These are phyloP conservation scores for Lagenorhynchus albirostris DNA, from an alignment of 2,113 vertebrate genomes.

Conservation along the genomic window DNA sequence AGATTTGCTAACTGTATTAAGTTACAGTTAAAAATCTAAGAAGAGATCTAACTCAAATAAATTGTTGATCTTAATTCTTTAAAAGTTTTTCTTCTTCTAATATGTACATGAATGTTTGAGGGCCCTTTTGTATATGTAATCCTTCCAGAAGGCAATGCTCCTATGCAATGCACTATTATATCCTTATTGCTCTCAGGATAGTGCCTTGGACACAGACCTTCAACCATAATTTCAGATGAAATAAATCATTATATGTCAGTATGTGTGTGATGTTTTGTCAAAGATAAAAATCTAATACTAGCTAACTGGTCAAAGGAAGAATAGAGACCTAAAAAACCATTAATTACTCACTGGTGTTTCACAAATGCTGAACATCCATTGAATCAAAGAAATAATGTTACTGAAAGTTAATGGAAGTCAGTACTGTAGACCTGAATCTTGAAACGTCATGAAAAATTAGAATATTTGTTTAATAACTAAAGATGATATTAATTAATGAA, in stretches of 20 bases:
- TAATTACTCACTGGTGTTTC: neutral
- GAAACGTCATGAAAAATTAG: neutral
- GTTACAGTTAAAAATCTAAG: neutral
- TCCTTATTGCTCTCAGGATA: neutral
- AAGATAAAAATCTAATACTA: neutral
- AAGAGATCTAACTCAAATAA: neutral
- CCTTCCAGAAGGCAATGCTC: neutral
- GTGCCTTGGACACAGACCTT: neutral
- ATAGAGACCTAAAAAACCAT: neutral
- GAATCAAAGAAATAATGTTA: slow-evolving; percentile 9
- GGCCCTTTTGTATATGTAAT: neutral
- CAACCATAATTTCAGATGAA: neutral
- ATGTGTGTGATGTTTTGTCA: neutral
- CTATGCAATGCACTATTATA: neutral
- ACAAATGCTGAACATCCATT: neutral
- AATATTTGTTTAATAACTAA: neutral
- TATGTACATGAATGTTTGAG: neutral
- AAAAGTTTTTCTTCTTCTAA: neutral
- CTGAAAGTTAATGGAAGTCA: neutral
- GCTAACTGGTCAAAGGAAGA: neutral
- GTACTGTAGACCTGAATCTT: neutral
- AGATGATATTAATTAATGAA: neutral
- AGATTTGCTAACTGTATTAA: neutral
- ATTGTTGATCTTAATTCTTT: neutral
- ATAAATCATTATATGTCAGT: neutral